Evolutionary conservation across 1,140 invertebrate species (phyloP).

Genomic region (Drosophila eugracilis): DNA sequence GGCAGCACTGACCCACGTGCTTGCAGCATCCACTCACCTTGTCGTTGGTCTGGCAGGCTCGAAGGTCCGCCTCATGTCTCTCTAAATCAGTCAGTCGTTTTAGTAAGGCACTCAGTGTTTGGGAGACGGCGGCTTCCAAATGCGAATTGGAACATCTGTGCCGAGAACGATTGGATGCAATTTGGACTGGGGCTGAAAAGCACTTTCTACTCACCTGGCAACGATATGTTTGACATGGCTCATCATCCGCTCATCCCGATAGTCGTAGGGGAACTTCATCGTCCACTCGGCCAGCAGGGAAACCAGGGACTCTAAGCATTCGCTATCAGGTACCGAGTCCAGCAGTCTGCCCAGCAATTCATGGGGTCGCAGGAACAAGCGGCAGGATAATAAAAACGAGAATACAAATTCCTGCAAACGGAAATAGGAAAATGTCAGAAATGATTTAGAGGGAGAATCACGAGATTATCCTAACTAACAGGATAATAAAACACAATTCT

Average conservation of each 20-base stretch:
- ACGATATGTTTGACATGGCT: conserved; percentile 86
- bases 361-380: conserved; percentile 82
- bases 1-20: conserved; percentile 16
- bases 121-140: conserved; percentile 79
- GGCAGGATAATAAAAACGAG: conserved; percentile 83
- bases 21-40: conserved; percentile 52
- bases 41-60: conserved; percentile 79
- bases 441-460: conserved; percentile 1
- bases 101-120: conserved; percentile 85
- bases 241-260: conserved; percentile 88
- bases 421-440: conserved; percentile 20
- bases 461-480: too few relatives aligned
- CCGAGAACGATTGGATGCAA: conserved; percentile 20
- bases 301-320: conserved; percentile 77
- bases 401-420: conserved; percentile 78
- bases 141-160: conserved; percentile 82
- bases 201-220: conserved; percentile 67
- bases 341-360: conserved; percentile 82
- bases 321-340: conserved; percentile 77
- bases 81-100: conserved; percentile 85
- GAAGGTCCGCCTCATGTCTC: conserved; percentile 81
- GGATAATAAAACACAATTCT: too few relatives aligned
- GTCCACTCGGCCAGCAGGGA: conserved; percentile 84
- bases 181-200: conserved; percentile 1
- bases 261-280: conserved; percentile 88